Conservation (phyloP, 2,888 invertebrate genomes). For the Prosapia bicincta region DNA sequence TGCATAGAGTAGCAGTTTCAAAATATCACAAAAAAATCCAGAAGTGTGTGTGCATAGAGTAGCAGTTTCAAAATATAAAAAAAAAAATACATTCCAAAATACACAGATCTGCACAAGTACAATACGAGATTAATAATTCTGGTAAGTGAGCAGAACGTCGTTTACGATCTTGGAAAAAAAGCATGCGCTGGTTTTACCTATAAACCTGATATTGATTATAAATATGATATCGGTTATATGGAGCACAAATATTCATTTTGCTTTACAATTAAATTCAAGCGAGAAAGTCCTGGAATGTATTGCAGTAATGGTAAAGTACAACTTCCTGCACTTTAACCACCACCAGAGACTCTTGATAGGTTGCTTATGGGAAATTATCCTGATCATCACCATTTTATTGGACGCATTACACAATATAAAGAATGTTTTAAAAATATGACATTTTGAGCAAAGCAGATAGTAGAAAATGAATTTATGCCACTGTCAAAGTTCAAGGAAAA, state of each 20-base stretch:
- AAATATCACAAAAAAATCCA: background rate
- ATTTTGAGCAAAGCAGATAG: background rate
- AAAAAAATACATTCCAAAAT: background rate
- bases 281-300: conserved; percentile 26
- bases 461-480: background rate
- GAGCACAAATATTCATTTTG: background rate
- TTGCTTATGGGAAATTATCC: conserved; percentile 8
- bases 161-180: background rate
- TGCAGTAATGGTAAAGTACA: conserved; percentile 27
- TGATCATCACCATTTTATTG: conserved; percentile 23
- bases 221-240: background rate
- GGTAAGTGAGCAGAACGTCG: background rate
- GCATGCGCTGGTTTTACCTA: background rate
- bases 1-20: background rate
- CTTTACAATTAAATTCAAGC: conserved; percentile 15
- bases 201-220: background rate
- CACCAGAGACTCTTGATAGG: conserved; percentile 22
- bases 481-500: background rate
- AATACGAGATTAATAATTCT: background rate
- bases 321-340: conserved; percentile 3
- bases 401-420: background rate
- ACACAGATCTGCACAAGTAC: background rate
- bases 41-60: background rate
- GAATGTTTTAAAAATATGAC: background rate
- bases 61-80: background rate